These are phyloP conservation scores for Neolamprologus toae DNA, from an alignment of 2,113 vertebrate genomes.

Conservation along the genomic window DNA sequence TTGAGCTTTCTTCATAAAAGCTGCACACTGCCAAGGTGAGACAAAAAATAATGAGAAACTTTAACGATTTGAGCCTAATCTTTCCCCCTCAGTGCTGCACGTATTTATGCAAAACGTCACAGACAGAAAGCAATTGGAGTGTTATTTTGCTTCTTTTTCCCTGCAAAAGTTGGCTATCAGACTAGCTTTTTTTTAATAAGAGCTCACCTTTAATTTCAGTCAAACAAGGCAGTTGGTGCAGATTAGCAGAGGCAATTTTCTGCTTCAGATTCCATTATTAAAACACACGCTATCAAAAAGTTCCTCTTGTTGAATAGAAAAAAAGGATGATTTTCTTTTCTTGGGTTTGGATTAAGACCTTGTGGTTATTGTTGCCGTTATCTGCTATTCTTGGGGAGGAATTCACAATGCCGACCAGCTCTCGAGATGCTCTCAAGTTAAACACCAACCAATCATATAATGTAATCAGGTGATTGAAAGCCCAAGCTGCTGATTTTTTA, in stretches of 20 bases:
- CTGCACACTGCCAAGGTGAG: constrained; percentile 43
- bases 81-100: constrained; percentile 13
- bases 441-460: neutral
- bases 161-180: constrained; percentile 52
- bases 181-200: constrained; percentile 70
- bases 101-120: constrained; percentile 40
- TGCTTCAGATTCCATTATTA: constrained; percentile 73
- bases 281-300: constrained; percentile 61
- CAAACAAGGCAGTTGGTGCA: constrained; percentile 55
- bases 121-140: constrained; percentile 28
- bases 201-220: constrained; percentile 71
- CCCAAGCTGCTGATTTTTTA: neutral
- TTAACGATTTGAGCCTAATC: constrained; percentile 50
- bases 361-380: constrained; percentile 48
- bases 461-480: neutral
- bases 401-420: constrained; percentile 20
- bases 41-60: constrained; percentile 57
- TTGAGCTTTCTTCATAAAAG: constrained; percentile 46
- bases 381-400: constrained; percentile 16
- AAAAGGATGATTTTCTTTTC: constrained; percentile 12
- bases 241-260: constrained; percentile 72
- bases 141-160: constrained; percentile 33
- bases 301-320: constrained; percentile 63
- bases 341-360: constrained; percentile 49
- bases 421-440: neutral